These are phyloP conservation scores for Acheta domesticus DNA, from an alignment of 2,888 invertebrate species.

Conservation along the genomic window DNA sequence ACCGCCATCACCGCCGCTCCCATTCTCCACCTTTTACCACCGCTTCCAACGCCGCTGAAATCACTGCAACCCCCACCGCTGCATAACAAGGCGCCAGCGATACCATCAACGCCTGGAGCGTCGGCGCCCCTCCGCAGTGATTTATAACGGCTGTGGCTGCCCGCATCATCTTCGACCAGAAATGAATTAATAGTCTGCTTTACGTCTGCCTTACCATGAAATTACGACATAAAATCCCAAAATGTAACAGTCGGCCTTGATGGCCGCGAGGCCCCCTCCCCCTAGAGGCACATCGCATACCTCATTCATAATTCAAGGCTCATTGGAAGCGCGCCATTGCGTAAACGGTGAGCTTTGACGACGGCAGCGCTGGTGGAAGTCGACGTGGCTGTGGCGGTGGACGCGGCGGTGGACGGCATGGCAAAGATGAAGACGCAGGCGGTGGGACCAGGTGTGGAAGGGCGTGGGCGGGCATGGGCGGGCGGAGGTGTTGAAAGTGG, in stretches of 20 bases:
- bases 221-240: conserved; percentile 18
- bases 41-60: too few relatives aligned
- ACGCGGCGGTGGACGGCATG: too few relatives aligned
- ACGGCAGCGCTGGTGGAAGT: too few relatives aligned
- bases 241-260: conserved; percentile 2
- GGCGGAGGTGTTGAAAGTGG: too few relatives aligned
- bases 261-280: not conserved
- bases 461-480: too few relatives aligned
- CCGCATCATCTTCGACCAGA: not conserved
- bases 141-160: not conserved
- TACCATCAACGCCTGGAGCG: not conserved
- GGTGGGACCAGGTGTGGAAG: too few relatives aligned
- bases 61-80: too few relatives aligned
- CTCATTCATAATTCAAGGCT: conserved; percentile 11
- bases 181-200: conserved; percentile 6
- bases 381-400: too few relatives aligned
- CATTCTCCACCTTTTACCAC: too few relatives aligned
- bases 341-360: not conserved
- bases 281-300: not conserved
- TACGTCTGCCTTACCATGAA: conserved; percentile 7
- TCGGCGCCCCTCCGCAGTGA: not conserved
- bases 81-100: too few relatives aligned
- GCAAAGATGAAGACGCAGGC: too few relatives aligned
- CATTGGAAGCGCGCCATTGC: conserved; percentile 8
- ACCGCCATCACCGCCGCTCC: too few relatives aligned